Evolutionary conservation across 2,113 vertebrate species (phyloP).

Genomic region (Halichoeres trimaculatus): DNA sequence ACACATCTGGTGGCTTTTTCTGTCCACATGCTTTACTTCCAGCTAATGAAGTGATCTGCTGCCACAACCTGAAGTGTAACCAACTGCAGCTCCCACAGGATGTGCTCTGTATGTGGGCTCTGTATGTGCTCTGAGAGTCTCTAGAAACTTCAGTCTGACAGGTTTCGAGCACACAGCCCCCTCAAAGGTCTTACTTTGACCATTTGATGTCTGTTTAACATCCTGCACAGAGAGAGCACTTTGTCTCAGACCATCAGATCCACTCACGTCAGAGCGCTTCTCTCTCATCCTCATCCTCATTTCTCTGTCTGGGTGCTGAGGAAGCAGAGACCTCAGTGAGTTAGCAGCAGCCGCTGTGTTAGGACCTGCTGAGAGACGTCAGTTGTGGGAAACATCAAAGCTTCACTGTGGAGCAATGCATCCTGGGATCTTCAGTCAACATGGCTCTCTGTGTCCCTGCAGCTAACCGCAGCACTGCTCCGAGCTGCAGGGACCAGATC

Average conservation of each 20-base stretch:
- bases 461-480: background rate
- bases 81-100: background rate
- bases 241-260: constrained; percentile 6
- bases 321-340: background rate
- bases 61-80: background rate
- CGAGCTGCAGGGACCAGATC: background rate
- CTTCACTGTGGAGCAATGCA: background rate
- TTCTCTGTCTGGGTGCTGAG: background rate
- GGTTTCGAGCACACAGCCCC: background rate
- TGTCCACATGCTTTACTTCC: constrained; percentile 5
- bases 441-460: background rate
- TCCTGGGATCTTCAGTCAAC: constrained; percentile 20
- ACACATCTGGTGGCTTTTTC: constrained; percentile 61
- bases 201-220: constrained; percentile 2
- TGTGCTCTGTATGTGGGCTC: background rate
- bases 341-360: background rate
- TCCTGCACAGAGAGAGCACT: background rate
- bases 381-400: constrained; percentile 20
- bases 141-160: constrained; percentile 25
- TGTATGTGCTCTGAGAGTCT: background rate
- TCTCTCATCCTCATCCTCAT: background rate
- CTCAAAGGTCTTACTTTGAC: background rate
- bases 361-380: constrained; percentile 7
- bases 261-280: background rate
- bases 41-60: constrained; percentile 27